These are phyloP conservation scores for Amazona ochrocephala DNA, from an alignment of 2,797 vertebrate species.

Conservation along the genomic window DNA sequence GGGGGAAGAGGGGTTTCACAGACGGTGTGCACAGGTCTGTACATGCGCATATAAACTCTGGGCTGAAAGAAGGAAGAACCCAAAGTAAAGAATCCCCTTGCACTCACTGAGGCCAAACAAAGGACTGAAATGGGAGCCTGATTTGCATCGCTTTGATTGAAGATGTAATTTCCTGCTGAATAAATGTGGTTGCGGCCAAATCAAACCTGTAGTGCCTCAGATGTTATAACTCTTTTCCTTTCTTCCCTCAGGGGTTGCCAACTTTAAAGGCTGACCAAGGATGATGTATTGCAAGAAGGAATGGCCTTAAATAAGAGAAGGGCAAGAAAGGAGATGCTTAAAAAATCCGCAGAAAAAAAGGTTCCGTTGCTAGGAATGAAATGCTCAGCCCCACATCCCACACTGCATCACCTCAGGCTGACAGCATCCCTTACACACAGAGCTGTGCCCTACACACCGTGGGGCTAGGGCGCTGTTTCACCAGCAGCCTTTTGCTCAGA, in stretches of 20 bases:
- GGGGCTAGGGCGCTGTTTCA: not conserved
- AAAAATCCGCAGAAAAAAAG: not conserved
- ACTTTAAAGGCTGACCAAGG: conserved; percentile 58
- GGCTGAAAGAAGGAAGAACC: not conserved
- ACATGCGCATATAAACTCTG: rapidly evolving
- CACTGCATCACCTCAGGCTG: not conserved
- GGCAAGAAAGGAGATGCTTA: not conserved
- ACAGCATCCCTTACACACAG: rapidly evolving
- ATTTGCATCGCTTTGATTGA: conserved; percentile 57
- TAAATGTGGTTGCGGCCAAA: conserved; percentile 63
- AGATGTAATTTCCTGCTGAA: conserved; percentile 64
- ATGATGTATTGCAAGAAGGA: conserved; percentile 51
- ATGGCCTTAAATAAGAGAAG: conserved; percentile 46
- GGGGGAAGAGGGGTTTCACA: not conserved
- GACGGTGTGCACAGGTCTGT: rapidly evolving
- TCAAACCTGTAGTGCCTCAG: conserved; percentile 60
- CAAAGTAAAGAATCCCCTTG: conserved; percentile 43
- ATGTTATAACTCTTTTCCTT: conserved; percentile 49
- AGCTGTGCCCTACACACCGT: not conserved
- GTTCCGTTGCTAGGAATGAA: not conserved
- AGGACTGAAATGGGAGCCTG: conserved; percentile 36
- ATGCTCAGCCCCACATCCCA: not conserved
- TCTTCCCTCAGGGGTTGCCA: conserved; percentile 54
- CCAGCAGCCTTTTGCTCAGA: not conserved
- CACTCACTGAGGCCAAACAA: conserved; percentile 55